Evolutionary conservation across 2,888 invertebrate species (phyloP).

Genomic region (Auanema sp.): DNA sequence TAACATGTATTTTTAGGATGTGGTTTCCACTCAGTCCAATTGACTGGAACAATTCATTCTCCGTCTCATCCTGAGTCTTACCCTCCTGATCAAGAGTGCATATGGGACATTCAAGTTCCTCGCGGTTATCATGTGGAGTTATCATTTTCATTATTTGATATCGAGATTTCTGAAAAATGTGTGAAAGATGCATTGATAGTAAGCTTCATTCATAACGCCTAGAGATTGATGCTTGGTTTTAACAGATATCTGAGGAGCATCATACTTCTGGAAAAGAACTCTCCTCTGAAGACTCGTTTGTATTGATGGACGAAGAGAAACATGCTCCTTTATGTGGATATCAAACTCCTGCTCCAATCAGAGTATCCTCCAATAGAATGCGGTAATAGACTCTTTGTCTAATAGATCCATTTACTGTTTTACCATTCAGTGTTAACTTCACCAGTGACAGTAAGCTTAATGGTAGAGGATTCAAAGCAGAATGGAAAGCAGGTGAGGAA

Average conservation of each 20-base stretch:
- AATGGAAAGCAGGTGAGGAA: constrained; percentile 52
- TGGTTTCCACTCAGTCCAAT: constrained; percentile 47
- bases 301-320: constrained; percentile 55
- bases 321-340: constrained; percentile 45
- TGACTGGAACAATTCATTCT: constrained; percentile 45
- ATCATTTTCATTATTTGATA: constrained; percentile 47
- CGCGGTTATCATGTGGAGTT: constrained; percentile 50
- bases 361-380: constrained; percentile 50
- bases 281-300: constrained; percentile 53
- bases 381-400: background rate
- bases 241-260: constrained; percentile 55
- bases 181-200: constrained; percentile 42
- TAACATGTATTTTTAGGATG: constrained; percentile 33
- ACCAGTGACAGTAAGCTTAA: constrained; percentile 43
- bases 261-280: constrained; percentile 51
- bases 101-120: constrained; percentile 59
- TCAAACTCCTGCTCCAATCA: constrained; percentile 34
- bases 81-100: constrained; percentile 46
- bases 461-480: constrained; percentile 51
- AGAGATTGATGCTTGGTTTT: background rate
- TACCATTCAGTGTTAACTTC: constrained; percentile 51
- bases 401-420: background rate
- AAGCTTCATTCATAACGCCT: background rate
- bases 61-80: constrained; percentile 48
- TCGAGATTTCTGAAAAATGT: constrained; percentile 45